Evolutionary conservation across 2,113 vertebrate genomes (phyloP), one percentile per base, ranked within the genome.

Genomic region (Rhinogobius similis): DNA sequence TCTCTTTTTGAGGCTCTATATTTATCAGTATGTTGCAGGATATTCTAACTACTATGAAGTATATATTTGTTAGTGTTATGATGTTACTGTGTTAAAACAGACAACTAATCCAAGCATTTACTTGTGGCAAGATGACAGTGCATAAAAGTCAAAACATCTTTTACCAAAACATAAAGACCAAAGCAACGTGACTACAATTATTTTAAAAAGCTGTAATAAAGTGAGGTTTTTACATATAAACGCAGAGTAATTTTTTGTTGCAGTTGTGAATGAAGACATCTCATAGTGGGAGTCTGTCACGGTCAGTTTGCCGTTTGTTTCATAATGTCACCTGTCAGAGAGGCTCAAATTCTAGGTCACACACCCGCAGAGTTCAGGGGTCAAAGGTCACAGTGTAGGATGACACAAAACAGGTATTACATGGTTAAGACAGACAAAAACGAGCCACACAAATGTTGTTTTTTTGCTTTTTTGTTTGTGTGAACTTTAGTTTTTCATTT

Each of bases 331-430:
- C 46, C 46, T 50, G 46, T 21, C 46, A 50, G 20, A 9, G 20
- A 50, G 46, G 9, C 58, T 76, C 66, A 70, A 53, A 36, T 62
- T 43, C 43, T 16, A 77, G 79, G 68, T 84, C 77, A 32, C 1
- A 65, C 79, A 70, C 75, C 27, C 1, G 16, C 46, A 36, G 23
- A 73, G 64, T 56, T 75, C 76, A 43, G 62, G 43, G 81, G 72
- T 77, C 0, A 56, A 0, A 63, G 63, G 62, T 24, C 52, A 55
- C 10, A 61, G 29, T 10, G 50, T 68, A 20, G 43, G 27, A 50
- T 10, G 50, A 38, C 6, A 13, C 20, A 39, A 67, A 26, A 20
- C 4, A 67, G 18, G 55, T 61, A 24, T 20, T 7, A 36, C 20
- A 62, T 39, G 59, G 6, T 36, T 24, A 1, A 10, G 1, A 8